Conservation (phyloP, 2,797 vertebrate genomes). For the Glossophaga mutica region DNA sequence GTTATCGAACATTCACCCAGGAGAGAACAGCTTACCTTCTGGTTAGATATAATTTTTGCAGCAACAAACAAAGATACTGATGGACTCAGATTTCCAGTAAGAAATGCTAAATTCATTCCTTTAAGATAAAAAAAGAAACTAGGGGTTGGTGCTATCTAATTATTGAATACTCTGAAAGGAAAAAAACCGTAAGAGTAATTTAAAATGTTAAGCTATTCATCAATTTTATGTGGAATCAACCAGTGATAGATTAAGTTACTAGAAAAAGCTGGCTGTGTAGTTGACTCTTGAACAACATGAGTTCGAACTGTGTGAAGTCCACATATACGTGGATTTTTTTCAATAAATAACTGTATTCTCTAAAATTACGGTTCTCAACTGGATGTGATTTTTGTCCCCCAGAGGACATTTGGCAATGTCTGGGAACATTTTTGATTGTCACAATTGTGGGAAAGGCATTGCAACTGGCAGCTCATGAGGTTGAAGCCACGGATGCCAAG, state of each 20-base stretch:
- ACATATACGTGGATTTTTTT: neutral
- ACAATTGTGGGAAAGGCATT: neutral
- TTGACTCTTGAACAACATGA: neutral
- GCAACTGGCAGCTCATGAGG: neutral
- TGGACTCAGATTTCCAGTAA: conserved; percentile 94
- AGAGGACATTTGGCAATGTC: neutral
- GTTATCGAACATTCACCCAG: conserved; percentile 88
- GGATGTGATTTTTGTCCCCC: neutral
- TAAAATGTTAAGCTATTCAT: neutral
- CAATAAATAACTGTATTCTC: neutral
- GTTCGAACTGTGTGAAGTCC: neutral
- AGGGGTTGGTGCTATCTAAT: neutral
- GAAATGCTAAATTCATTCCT: conserved; percentile 58
- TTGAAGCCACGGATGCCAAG: neutral
- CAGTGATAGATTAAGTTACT: conserved; percentile 4
- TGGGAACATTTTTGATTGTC: neutral
- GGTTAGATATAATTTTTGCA: conserved; percentile 98
- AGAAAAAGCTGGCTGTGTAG: neutral
- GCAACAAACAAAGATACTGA: conserved; percentile 90
- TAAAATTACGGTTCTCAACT: neutral
- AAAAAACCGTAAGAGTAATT: neutral
- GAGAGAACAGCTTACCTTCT: conserved; percentile 93
- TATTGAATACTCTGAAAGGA: neutral
- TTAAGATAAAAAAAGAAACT: conserved; percentile 9
- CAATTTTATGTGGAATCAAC: neutral